phyloP scores from a whole-genome alignment of 2,888 invertebrate genomes.

The Eristalis pertinax region DNA sequence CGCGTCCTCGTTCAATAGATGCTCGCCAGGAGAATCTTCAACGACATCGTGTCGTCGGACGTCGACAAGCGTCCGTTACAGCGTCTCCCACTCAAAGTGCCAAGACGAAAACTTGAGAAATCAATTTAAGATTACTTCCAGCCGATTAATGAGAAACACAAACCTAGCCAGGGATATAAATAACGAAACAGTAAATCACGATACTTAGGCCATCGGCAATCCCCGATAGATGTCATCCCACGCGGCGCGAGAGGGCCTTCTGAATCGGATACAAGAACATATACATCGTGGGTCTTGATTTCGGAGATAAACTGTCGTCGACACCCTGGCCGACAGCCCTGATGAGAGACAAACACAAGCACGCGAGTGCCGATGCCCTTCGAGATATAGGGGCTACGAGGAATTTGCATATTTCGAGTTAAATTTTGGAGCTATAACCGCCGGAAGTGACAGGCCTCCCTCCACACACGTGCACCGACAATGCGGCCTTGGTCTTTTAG shows the following conservation, averaged over 20 bases:
- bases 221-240: constrained; percentile 9
- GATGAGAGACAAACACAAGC: no score
- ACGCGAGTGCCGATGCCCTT: constrained; percentile 2
- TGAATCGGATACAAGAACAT: background rate
- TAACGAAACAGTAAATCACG: constrained; percentile 25
- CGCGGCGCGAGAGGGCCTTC: background rate
- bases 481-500: constrained; percentile 16
- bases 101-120: constrained; percentile 21
- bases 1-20: background rate
- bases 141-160: constrained; percentile 27
- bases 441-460: background rate
- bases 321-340: background rate
- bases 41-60: constrained; percentile 20
- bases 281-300: no score
- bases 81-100: background rate
- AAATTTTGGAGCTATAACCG: constrained; percentile 18
- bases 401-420: constrained; percentile 36
- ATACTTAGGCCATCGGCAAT: background rate
- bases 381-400: background rate
- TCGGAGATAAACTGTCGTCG: constrained; percentile 18
- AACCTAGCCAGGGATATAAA: constrained; percentile 11
- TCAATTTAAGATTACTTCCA: constrained; percentile 40
- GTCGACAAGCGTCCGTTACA: background rate
- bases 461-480: constrained; percentile 1
- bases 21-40: background rate